Evolutionary conservation across 2,113 vertebrate genomes (phyloP).

Genomic region (Bothrops jararaca): DNA sequence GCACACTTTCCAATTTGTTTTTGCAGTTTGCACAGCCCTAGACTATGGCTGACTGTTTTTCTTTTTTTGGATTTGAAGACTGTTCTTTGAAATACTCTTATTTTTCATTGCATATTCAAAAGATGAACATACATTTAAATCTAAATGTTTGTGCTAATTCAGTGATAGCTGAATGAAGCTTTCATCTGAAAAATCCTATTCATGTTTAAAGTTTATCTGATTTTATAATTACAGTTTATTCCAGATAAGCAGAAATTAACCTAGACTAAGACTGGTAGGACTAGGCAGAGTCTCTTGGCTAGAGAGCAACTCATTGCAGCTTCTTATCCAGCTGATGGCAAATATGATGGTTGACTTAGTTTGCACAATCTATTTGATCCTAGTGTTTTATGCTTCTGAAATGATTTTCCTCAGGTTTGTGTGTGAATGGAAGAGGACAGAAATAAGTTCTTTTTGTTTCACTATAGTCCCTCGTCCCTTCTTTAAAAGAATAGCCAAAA

Average conservation of each 20-base stretch:
- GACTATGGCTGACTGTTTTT: neutral
- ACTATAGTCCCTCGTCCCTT: neutral
- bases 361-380: neutral
- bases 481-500: neutral
- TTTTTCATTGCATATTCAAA: neutral
- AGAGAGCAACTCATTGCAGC: neutral
- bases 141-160: neutral
- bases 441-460: neutral
- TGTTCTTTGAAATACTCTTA: neutral
- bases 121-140: neutral
- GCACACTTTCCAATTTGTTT: neutral
- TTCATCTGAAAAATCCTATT: neutral
- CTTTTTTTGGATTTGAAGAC: neutral
- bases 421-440: neutral
- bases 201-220: neutral
- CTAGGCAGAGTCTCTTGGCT: neutral
- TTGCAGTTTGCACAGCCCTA: neutral
- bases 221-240: neutral
- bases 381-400: neutral
- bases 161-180: neutral
- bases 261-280: neutral
- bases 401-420: neutral
- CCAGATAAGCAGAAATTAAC: neutral
- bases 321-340: neutral
- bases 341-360: neutral